Base-by-base conservation (phyloP, 2,797 vertebrate species). In the Acanthornis magna region DNA sequence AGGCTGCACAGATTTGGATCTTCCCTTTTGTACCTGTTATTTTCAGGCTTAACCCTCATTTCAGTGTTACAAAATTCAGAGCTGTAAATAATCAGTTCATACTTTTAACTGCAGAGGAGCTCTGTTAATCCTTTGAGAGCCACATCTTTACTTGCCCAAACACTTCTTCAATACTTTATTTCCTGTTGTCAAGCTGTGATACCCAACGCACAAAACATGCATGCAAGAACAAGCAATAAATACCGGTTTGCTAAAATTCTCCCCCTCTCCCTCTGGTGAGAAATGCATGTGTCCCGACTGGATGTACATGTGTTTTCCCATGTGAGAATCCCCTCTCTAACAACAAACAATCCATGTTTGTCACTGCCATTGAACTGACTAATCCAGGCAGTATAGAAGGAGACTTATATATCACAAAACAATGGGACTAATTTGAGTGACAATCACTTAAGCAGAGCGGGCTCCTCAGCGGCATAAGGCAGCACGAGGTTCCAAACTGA, bases 141-240 rank as follows among this genome's bases (percentile, higher is more conserved):
- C 78, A 71, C 80, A 70, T 91, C 62, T 85, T 88, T 92, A 73
- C 11, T 0, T 72, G 80, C 57, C 83, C 58, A 73, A 96, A 95
- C 75, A 50, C 68, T 84, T 83, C 75, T 93, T 87, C 89, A 90
- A 61, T 91, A 88, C 74, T 83, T 90, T 95, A 90, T 91, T 95
- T 94, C 91, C 94, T 88, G 53, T 77, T 91, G 89, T 91, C 85
- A 90, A 48, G 65, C 80, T 61, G 71, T 27, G 85, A 84, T 84
- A 93, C 58, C 54, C 78, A 82, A 76, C 63, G 14, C 65, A 92
- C 67, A 87, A 72, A 91, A 88, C 60, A 53, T 7, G 62, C 89
- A 88, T 60, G 91, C 88, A 93, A 83, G 91, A 91, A 95, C 80
- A 95, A 90, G 96, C 71, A 84, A 86, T 78, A 91, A 95, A 95